Evolutionary conservation across 2,888 invertebrate species (phyloP), one percentile per base, ranked within the genome.

Genomic region (Oscheius sp.): DNA sequence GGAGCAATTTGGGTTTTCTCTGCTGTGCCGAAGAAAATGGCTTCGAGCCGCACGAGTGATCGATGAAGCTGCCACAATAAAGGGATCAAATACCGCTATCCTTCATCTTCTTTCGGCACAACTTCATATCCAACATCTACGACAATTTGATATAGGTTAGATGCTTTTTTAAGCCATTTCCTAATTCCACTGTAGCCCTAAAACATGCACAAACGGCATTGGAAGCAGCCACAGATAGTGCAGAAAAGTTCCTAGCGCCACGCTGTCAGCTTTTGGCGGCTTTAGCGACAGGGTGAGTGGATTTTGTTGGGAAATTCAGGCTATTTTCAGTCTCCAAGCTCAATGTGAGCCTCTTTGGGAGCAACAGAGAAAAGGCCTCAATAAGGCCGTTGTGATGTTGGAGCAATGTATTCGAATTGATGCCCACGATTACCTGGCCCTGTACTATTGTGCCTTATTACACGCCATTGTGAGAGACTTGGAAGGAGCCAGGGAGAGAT

Each of bases 371-470:
- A 83, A 87, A 70, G 75, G 89, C 87, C 73, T 90, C 89, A 82
- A 89, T 88, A 84, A 89, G 73, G 92, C 93, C 0, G 87, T 92
- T 61, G 91, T 92, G 69, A 90, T 91, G 61, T 91, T 93, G 23
- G 79, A 78, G 63, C 70, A 71, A 63, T 73, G 73, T 29, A 73
- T 79, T 0, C 29, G 69, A 81, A 88, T 50, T 91, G 96, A 98
- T 89, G 91, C 92, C 52, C 92, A 93, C 87, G 97, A 97, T 89
- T 94, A 96, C 87, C 89, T 96, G 61, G 91, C 93, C 3, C 91
- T 93, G 87, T 96, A 95, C 89, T 95, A 96, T 89, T 89, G 96
- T 48, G 94, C 93, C 2, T 89, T 95, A 75, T 93, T 94, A 87
- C 91, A 93, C 87, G 94, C 94, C 64, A 84, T 77, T 15, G 83